Evolutionary conservation across 2,113 vertebrate genomes (phyloP).

Genomic region (Calyptommatus sinebrachiatus): DNA sequence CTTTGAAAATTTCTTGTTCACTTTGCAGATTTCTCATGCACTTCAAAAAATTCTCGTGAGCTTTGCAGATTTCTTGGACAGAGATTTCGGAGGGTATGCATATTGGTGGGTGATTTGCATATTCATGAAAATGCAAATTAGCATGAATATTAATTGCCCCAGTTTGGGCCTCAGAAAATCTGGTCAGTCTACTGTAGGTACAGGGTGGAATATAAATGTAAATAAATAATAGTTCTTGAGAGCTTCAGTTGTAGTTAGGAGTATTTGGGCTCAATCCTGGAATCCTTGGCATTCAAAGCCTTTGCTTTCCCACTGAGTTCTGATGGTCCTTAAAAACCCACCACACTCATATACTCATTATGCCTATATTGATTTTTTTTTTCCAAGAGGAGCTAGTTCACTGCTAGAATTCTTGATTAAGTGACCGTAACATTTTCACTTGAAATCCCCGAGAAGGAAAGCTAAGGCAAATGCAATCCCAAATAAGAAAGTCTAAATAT

Average conservation of each 20-base stretch:
- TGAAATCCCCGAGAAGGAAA: constrained; percentile 4
- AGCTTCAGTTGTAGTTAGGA: not conserved
- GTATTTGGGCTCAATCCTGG: not conserved
- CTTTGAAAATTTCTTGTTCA: too few species aligned
- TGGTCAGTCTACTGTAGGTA: too few species aligned
- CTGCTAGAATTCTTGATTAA: constrained; percentile 39
- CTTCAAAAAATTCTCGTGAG: too few species aligned
- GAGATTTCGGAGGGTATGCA: too few species aligned
- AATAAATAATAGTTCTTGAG: not conserved
- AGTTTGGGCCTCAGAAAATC: too few species aligned
- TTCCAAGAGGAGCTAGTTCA: constrained; percentile 26
- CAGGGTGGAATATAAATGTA: too few species aligned
- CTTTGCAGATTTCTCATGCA: too few species aligned
- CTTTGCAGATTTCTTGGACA: too few species aligned
- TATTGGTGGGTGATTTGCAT: too few species aligned
- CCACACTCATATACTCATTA: constrained; percentile 31
- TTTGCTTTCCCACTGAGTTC: not conserved
- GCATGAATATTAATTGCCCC: too few species aligned
- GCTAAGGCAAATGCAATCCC: not conserved
- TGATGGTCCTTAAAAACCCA: not conserved
- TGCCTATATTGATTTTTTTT: constrained; percentile 38
- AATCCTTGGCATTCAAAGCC: not conserved
- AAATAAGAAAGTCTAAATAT: not conserved
- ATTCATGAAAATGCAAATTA: too few species aligned
- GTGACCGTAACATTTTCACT: not conserved